Base-by-base conservation (phyloP, 2,797 vertebrate genomes). In the Lacerta bilineata region DNA sequence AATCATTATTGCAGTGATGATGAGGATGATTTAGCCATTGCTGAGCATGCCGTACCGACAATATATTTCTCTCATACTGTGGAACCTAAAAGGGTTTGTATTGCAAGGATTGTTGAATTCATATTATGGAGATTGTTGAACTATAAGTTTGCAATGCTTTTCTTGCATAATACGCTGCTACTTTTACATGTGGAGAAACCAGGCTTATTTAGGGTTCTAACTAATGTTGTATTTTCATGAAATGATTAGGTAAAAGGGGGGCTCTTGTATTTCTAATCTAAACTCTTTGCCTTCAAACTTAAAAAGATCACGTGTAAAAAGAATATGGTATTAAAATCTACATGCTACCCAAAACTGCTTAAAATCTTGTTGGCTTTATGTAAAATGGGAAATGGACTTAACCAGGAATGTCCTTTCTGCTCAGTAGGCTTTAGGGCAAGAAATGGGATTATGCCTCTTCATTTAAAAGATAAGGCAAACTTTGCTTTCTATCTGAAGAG, bases 41-140 rank as follows among this genome's bases (percentile, higher is more conserved):
- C 87, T 88, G 95, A 96, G 55, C 96, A 96, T 89, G 96, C 94
- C 89, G 90, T 97, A 94, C 97, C 97, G 87, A 98, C 98, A 93
- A 98, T 99, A 97, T 98, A 97, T 95, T 98, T 99, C 95, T 98
- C 97, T 95, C 99, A 99, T 96, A 99, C 98, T n/a, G 97, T 98
- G 5, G 99, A 99, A 93, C 98, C 98, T 96, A 98, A 98, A 97
- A 98, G 98, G 98, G 98, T 99, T 95, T 97, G 98, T 98, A 96
- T 88, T 76, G 78, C 88, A 0, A 88, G 39, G 89, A 92, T 79
- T 91, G 50, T 10, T 1, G 88, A 18, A 82, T 87, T 66, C 36
- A 36, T 79, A 8, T 29, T 25, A 83, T 50, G 86, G 74, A 39
- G 86, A 93, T 83, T 90, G 55, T 4, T 2, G 87, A 36, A 29